Conservation (phyloP, 2,888 invertebrate species). For the Norana najaformis region DNA sequence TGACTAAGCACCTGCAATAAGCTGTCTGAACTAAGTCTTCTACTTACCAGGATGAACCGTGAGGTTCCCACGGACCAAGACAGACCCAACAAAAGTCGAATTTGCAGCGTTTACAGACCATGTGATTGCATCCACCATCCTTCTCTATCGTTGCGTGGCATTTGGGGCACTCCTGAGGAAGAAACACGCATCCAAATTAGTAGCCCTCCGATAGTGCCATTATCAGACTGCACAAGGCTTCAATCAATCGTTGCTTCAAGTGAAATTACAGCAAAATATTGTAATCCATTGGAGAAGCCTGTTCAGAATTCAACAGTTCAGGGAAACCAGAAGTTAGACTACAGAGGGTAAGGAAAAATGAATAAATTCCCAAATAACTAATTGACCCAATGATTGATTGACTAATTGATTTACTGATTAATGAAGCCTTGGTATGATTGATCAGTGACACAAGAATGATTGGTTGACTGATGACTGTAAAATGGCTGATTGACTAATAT, state of each 20-base stretch:
- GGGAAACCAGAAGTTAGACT: too few species aligned
- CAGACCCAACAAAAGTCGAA: conserved; percentile 99
- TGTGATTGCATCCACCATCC: conserved; percentile 98
- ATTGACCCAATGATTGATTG: not conserved
- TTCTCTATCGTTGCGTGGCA: conserved; percentile 79
- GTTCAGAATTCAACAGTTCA: too few species aligned
- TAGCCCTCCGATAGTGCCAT: not conserved
- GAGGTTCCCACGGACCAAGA: conserved; percentile 96
- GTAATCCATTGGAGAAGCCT: too few species aligned
- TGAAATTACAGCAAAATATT: too few species aligned
- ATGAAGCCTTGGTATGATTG: too few species aligned
- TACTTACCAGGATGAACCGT: conserved; percentile 85
- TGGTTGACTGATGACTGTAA: too few species aligned
- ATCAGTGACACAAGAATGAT: too few species aligned
- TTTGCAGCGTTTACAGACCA: conserved; percentile 98
- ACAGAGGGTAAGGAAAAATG: too few species aligned
- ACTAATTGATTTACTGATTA: not conserved
- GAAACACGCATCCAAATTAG: not conserved
- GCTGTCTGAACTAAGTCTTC: not conserved
- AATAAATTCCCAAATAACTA: too few species aligned
- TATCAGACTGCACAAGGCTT: not conserved
- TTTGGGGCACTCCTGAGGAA: conserved; percentile 82
- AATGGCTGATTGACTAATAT: not conserved
- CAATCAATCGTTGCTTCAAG: not conserved
- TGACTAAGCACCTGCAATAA: not conserved